Evolutionary conservation across 2,888 invertebrate species (phyloP), one percentile per base, ranked within the genome.

Genomic region (Ophioninae sp.): DNA sequence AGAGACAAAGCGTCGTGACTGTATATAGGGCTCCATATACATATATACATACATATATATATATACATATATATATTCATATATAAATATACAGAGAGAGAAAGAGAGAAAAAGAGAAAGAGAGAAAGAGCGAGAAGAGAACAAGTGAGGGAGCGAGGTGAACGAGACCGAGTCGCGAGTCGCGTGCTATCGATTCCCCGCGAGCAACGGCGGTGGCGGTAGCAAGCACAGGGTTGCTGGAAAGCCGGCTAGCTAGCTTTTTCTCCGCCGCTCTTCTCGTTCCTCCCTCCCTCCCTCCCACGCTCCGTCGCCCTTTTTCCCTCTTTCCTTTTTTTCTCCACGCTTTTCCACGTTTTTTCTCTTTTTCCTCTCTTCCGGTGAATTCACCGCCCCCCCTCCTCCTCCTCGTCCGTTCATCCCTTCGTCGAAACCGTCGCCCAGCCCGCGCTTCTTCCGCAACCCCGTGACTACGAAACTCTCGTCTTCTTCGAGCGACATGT

Each of bases 111-210:
- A 22, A 68, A 65, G 75, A 64, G 82, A 23, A 37, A 81, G 56
- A 59, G 39, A 22, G 39, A 39, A 56, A 65, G 39, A 75, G 22
- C 41, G 51, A n/a, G 73, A 44, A n/a, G 51, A 51, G 71, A 59
- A 76, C n/a, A 76, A 8, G 39, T 20, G 22, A 3, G 61, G 81
- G 71, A 39, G 7, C 51, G 17, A 85, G 86, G 87, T 73, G 84
- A 83, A 69, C 51, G 5, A 56, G 79, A 74, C 77, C 76, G 81
- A 79, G 82, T 82, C 82, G 83, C 81, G 84, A 84, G 90, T 90
- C 90, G 90, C 90, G 90, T 91, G 90, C 87, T 91, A 91, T 91
- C 91, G 91, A 91, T 91, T 90, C 90, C 82, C 82, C 84, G 85
- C 83, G 81, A 83, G 83, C 83, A 83, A 75, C 74, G 81, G 81